Base-by-base conservation (phyloP, 2,888 invertebrate genomes). In the Crematogaster levior region DNA sequence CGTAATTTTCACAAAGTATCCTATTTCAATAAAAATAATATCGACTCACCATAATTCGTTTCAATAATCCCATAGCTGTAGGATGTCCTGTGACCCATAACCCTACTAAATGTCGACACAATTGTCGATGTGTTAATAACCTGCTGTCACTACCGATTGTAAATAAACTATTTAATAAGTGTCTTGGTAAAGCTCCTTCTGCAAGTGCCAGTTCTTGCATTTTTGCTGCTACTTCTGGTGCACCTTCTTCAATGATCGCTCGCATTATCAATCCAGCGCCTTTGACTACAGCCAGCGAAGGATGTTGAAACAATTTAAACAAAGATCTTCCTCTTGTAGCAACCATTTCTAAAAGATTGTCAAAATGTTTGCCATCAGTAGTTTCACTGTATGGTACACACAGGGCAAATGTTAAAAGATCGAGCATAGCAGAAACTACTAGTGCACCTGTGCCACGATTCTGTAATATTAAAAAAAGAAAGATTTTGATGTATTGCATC, bases 311-410 rank as follows among this genome's bases (percentile, higher is more conserved):
- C 58, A 99, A 95, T 93, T 98, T 97, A 94, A 99, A 99, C 27
- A 99, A 95, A 83, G 97, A 97, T 81, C 99, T 96, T 7, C 99
- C 99, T 88, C 98, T 96, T 74, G 97, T 96, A 5, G 99, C 98
- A 1, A 99, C 99, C 96, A 99, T 97, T 95, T 98, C 98, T 34
- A 99, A 95, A 74, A 99, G 95, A 90, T 97, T 97, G 94, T 99
- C 99, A 94, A 99, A 99, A 93, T 98, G 98, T 93, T 98, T 98
- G 72, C 99, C 98, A 93, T 99, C 99, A 0, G 99, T 99, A 5
- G 99, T 99, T 95, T 99, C 99, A 93, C 99, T 98, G 95, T 99
- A 99, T 5, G 99, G 99, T 86, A 99, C 98, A 95, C 99, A 99
- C 58, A 99, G 96, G 4, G 99, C 97, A 95, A 99, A 99, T 53